These are phyloP conservation scores for Corticium candelabrum DNA, from an alignment of 37 sponge, comb jelly and placozoan genomes.

Conservation along the genomic window DNA sequence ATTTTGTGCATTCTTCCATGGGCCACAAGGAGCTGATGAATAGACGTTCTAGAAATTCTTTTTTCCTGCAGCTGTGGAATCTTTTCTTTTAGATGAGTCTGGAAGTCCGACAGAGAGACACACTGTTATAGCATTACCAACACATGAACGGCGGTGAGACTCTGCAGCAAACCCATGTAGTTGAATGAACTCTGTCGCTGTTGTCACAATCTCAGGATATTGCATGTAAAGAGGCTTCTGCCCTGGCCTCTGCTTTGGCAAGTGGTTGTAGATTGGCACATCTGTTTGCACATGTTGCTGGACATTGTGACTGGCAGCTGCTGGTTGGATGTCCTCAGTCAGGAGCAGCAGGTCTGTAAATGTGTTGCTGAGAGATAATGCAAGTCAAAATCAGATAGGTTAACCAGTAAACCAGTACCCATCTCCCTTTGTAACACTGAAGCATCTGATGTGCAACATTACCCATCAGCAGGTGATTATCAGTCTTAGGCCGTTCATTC, in stretches of 20 bases:
- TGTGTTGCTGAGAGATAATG: background rate
- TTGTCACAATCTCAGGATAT: background rate
- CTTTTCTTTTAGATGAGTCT: conserved; percentile 9
- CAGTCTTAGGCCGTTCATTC: too few species aligned
- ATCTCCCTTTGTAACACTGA: background rate
- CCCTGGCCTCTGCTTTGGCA: background rate
- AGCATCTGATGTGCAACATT: too few species aligned
- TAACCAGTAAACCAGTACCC: background rate
- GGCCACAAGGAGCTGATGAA: conserved; percentile 3
- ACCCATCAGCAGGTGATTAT: too few species aligned
- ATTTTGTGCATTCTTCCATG: too few species aligned
- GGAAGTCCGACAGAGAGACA: conserved; percentile 12
- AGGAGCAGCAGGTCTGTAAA: background rate
- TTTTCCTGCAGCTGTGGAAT: conserved; percentile 7
- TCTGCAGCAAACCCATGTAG: conserved; percentile 21
- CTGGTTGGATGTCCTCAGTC: too few species aligned
- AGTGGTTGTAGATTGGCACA: too few species aligned
- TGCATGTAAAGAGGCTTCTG: background rate
- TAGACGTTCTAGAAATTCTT: conserved; percentile 3
- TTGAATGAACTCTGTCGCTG: conserved; percentile 1
- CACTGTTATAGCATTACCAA: background rate
- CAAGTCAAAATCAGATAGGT: background rate
- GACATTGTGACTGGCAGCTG: too few species aligned
- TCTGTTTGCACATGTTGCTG: too few species aligned
- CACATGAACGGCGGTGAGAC: background rate